Base-by-base conservation (phyloP, 2,113 vertebrate genomes). In the Orientallactaga bullata region DNA sequence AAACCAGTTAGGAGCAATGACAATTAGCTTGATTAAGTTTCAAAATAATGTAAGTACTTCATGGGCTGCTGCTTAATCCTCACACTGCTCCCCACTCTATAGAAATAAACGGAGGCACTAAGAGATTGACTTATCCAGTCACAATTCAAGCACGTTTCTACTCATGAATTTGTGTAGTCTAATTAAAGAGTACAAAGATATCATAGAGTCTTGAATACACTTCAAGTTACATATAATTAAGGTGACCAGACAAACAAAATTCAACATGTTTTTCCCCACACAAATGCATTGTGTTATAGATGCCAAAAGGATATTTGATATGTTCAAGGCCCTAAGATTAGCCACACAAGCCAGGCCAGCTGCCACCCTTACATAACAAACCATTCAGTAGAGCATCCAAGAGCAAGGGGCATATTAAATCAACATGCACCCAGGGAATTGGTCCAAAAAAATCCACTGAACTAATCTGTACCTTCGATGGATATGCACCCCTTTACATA, bases 151-250 rank as follows among this genome's bases (percentile, higher is more conserved):
- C 55, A 55, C 12, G 55, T 55, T 55, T 55, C 15, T 55, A 55
- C 55, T 55, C 28, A 30, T 61, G 58, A 83, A 37, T 47, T 76
- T 80, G 72, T 88, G 17, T 58, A 12, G 77, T 86, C 6, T 69
- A 87, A 82, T 82, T 86, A 88, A 85, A 82, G n/a, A 89, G 20
- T n/a, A 65, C 5, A 21, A n/a, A 65, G 63, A n/a, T n/a, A n/a
- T 23, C 84, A 65, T 21, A 66, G 71, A 77, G 81, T 80, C 26
- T 80, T 63, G 55, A 94, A 23, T 28, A 58, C 7, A 65, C 17
- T 26, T 89, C 79, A 65, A 16, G 60, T 76, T 77, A 80, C 71
- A 82, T 42, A 72, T 35, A 42, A 16, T 85, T 47, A 65, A 65
- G 35, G 51, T 80, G 37, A 15, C 15, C 16, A 28, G n/a, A 20